Base-by-base conservation (phyloP, 2,888 invertebrate species). In the Chrysolina oricalcia region DNA sequence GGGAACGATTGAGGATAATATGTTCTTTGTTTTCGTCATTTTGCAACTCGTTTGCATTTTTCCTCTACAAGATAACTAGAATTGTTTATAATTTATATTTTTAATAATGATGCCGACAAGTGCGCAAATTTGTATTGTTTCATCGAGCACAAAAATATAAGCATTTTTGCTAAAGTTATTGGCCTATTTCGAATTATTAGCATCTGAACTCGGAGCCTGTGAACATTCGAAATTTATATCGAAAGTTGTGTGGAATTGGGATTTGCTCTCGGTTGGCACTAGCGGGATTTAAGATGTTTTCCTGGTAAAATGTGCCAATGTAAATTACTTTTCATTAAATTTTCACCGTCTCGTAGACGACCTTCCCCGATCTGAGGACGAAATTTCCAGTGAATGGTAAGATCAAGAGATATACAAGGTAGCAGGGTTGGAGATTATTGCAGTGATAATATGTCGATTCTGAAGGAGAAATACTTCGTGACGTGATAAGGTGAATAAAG, bases 221-320 rank as follows among this genome's bases (percentile, higher is more conserved):
- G 59, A 40, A 35, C 63, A 9, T 10, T 21, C 48, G 50, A n/a
- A 69, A 73, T 73, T 73, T 73, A 69, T 73, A 21, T 21, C 56
- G 46, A 65, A 70, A 71, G 66, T 71, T 74, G 66, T 48, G 63
- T 41, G 43, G 50, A 50, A 23, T 48, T 48, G 59, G 69, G 69
- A 69, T 73, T 73, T 56, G 64, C 73, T 40, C 69, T 73, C 69
- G 69, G 64, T 73, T 73, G 69, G 53, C 73, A 63, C 27, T 19
- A 17, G 13, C 27, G 63, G 21, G 53, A 43, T 63, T 63, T 63
- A 48, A 35, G 64, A 53, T 69, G 41, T 65, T 23, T 50, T 53
- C 65, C 48, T 17, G 11, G 72, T 50, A 41, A 66, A 65, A 72
- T 72, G 65, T 48, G 66, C 48, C 72, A 17, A 64, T 72, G 66